Percentiles rank a stretch among this genome's conserved stretches.
phyloP scores from a whole-genome alignment of 92 coral and sea anemone species.

The Zoanthus solanderi region DNA sequence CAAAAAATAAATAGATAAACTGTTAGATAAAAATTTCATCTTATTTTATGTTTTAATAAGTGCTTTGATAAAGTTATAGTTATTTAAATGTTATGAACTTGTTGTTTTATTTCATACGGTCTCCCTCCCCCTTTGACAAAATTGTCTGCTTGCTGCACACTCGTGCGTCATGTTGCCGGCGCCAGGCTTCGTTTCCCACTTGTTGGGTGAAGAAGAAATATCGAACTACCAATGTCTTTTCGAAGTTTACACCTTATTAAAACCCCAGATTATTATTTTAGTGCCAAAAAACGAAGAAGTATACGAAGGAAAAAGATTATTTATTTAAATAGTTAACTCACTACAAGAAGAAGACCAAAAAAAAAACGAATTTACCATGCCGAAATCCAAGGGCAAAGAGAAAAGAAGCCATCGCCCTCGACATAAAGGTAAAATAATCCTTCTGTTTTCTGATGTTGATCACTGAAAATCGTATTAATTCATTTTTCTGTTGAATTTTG shows the following conservation, averaged over 20 bases:
- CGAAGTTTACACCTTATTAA: slow-evolving; percentile 68
- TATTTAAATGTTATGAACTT: not conserved
- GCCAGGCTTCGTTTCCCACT: slow-evolving; percentile 79
- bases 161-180: slow-evolving; percentile 44
- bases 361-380: slow-evolving; percentile 66
- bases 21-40: not conserved
- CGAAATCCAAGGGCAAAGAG: slow-evolving; percentile 78
- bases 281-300: slow-evolving; percentile 85
- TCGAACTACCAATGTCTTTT: slow-evolving; percentile 84
- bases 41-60: not conserved
- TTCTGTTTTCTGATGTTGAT: slow-evolving; percentile 24
- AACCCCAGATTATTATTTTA: slow-evolving; percentile 68
- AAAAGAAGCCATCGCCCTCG: slow-evolving; percentile 75
- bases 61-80: not conserved
- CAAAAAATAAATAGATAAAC: not conserved
- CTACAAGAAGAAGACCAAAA: slow-evolving; percentile 13
- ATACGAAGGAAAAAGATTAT: slow-evolving; percentile 91
- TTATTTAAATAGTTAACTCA: slow-evolving; percentile 71
- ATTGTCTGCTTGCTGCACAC: slow-evolving; percentile 7
- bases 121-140: not conserved
- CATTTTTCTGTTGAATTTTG: not conserved
- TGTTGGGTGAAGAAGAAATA: slow-evolving; percentile 88
- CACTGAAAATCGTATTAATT: not conserved
- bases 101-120: not conserved
- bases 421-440: slow-evolving; percentile 70